Evolutionary conservation across 1,140 invertebrate genomes (phyloP).

Genomic region (Popillia japonica): DNA sequence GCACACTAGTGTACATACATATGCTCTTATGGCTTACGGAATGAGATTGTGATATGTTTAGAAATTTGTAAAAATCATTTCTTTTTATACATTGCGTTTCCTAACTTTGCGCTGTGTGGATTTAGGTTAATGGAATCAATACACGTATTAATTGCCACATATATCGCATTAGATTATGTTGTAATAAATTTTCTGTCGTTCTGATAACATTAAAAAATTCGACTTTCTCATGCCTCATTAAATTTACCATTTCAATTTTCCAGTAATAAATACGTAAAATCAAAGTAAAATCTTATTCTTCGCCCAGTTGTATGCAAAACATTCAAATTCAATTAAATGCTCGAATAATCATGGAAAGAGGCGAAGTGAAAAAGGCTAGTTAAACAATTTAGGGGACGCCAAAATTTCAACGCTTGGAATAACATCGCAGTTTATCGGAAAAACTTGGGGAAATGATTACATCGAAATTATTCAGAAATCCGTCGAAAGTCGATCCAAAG

Average conservation of each 20-base stretch:
- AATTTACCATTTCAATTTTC: neutral
- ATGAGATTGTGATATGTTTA: too few species aligned
- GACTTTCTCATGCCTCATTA: neutral
- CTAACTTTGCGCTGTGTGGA: too few species aligned
- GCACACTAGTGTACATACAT: too few species aligned
- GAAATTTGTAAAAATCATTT: too few species aligned
- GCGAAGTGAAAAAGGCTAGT: neutral
- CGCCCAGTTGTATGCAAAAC: neutral
- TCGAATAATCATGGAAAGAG: neutral
- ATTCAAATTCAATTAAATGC: slow-evolving; percentile 2
- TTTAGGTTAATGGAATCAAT: too few species aligned
- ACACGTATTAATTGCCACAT: too few species aligned
- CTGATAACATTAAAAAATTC: neutral
- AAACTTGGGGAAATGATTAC: slow-evolving; percentile 10
- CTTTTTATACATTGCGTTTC: too few species aligned
- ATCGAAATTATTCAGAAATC: slow-evolving; percentile 24
- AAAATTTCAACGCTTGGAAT: slow-evolving; percentile 1
- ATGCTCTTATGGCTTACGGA: too few species aligned
- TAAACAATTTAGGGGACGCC: neutral
- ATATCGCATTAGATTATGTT: too few species aligned
- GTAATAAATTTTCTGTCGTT: neutral
- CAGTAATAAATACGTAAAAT: neutral
- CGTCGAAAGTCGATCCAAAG: neutral
- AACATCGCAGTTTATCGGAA: slow-evolving; percentile 19
- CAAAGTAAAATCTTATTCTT: neutral